Base-by-base conservation (phyloP, 2,888 invertebrate species). In the Eurois occulta region DNA sequence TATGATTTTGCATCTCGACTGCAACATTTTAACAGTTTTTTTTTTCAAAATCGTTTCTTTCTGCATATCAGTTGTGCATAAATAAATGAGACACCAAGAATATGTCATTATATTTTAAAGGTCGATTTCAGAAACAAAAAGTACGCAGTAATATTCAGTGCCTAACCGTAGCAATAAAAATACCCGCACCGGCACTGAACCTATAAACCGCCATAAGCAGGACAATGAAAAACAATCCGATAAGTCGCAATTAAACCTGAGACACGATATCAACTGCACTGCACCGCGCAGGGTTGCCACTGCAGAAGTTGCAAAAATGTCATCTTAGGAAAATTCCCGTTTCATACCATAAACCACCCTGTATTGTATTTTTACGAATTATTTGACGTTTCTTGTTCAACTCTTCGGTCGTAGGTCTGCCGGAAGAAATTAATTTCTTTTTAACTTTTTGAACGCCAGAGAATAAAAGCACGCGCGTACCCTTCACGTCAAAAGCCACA, bases 161-260 rank as follows among this genome's bases (percentile, higher is more conserved):
- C 62, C 60, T 75, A 73, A 65, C 78, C 75, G 18, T 81, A 60
- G 77, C 78, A 74, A 86, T 87, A 86, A 87, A 83, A 85, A 77
- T 86, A 71, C 85, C 46, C 71, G 69, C 81, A 76, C 79, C 18
- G 52, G 71, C 81, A 78, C 60, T 66, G 68, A 78, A 81, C 84
- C 80, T 80, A 84, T 86, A 86, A 86, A 85, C 77, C 69, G 71
- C 88, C 71, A 81, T 86, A 86, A 83, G 80, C 75, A 86, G 88
- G 89, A 91, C 91, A 90, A 90, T 91, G 92, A 91, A 91, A 88
- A 90, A 89, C 90, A 91, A 91, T 90, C 80, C 88, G 91, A 90
- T 91, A 91, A 90, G 85, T 83, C 69, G 86, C 89, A 88, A 90
- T 91, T 89, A 90, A 91, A 91, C 91, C 73, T 89, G 91, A 90